Evolutionary conservation across 2,888 invertebrate species (phyloP).

Genomic region (Schrankia costaestrigalis): DNA sequence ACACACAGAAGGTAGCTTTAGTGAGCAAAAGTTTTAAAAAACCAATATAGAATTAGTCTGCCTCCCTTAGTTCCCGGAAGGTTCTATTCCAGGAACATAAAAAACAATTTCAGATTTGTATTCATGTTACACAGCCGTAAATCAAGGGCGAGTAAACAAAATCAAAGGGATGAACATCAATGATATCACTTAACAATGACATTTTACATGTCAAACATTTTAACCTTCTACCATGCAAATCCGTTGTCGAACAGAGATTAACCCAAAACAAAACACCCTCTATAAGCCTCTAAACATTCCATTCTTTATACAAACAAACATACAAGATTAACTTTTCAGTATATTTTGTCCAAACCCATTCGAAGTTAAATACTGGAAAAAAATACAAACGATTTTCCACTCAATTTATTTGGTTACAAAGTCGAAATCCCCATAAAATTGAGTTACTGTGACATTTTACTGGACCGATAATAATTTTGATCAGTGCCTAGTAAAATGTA

Average conservation of each 20-base stretch:
- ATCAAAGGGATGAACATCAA: slow-evolving; percentile 6
- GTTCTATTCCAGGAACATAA: too few species aligned
- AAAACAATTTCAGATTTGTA: too few species aligned
- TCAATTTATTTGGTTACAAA: slow-evolving; percentile 34
- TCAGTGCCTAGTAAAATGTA: slow-evolving; percentile 7
- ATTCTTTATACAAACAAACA: slow-evolving; percentile 32
- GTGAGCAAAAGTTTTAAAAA: too few species aligned
- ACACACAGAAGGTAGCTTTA: too few species aligned
- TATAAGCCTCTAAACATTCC: slow-evolving; percentile 26
- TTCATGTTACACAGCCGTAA: too few species aligned
- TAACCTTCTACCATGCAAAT: slow-evolving; percentile 16
- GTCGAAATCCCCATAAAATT: slow-evolving; percentile 34
- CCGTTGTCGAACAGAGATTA: slow-evolving; percentile 23
- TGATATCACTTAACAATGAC: slow-evolving; percentile 3
- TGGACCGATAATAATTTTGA: slow-evolving; percentile 19
- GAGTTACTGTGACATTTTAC: slow-evolving; percentile 29
- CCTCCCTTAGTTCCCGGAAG: too few species aligned
- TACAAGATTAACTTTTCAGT: slow-evolving; percentile 33
- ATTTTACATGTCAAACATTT: slow-evolving; percentile 9
- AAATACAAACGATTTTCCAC: slow-evolving; percentile 32
- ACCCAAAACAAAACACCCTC: slow-evolving; percentile 25
- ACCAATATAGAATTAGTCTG: too few species aligned
- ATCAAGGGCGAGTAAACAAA: slow-evolving; percentile 7
- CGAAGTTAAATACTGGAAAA: slow-evolving; percentile 13
- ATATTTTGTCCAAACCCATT: slow-evolving; percentile 14